Percentiles rank a stretch among this genome's conserved stretches.
These are phyloP conservation scores for Byasa hedistus DNA, from an alignment of 2,888 invertebrate genomes.

Conservation along the genomic window DNA sequence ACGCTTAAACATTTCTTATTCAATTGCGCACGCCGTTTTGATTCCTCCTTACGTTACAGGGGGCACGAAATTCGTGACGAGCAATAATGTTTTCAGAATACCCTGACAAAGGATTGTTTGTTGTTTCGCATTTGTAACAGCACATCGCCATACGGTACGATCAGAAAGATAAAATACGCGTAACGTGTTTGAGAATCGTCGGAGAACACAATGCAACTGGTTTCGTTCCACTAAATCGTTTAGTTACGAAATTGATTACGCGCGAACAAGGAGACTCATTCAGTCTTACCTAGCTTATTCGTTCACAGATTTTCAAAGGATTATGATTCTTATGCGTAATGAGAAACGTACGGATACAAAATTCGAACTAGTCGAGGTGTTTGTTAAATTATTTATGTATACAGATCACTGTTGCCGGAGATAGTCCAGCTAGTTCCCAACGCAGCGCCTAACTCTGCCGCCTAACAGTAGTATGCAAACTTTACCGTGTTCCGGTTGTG, in stretches of 20 bases:
- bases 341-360: background rate
- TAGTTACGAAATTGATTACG: constrained; percentile 19
- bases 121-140: constrained; percentile 11
- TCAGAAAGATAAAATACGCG: constrained; percentile 3
- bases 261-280: constrained; percentile 3
- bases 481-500: too few relatives aligned
- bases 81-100: constrained; percentile 32
- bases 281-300: constrained; percentile 7
- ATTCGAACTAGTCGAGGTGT: background rate
- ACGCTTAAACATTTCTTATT: constrained; percentile 26
- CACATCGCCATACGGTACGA: background rate
- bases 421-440: too few relatives aligned
- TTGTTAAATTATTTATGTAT: too few relatives aligned
- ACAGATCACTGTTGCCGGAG: too few relatives aligned
- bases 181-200: constrained; percentile 8
- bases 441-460: too few relatives aligned
- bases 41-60: constrained; percentile 29
- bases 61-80: constrained; percentile 35
- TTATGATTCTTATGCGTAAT: background rate
- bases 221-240: constrained; percentile 14
- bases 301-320: background rate
- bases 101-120: constrained; percentile 5
- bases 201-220: constrained; percentile 4
- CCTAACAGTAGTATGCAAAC: too few relatives aligned
- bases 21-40: constrained; percentile 23